Base-by-base conservation (phyloP, 2,888 invertebrate species). In the Helleia helle region DNA sequence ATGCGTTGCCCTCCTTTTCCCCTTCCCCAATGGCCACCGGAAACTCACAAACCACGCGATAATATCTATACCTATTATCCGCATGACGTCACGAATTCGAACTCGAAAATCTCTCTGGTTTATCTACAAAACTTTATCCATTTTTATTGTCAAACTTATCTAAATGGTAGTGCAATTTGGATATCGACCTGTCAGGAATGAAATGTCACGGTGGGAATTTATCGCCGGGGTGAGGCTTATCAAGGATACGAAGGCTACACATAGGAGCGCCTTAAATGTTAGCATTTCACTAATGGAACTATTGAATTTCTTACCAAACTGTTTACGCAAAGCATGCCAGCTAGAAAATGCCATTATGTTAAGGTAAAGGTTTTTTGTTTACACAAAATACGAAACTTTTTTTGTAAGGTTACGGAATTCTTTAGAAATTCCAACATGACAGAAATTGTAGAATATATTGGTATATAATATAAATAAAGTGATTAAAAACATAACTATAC, bases 201-300 rank as follows among this genome's bases (percentile, higher is more conserved):
- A 79, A 76, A 79, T 70, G 59, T 48, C 58, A 62, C 73, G 74
- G 75, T 75, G 74, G 69, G 64, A 69, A 79, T 80, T 80, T 80
- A 80, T 80, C 64, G 74, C 59, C 64, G 61, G 59, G 55, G 49
- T 52, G 60, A 65, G 79, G 59, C 65, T 62, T 69, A 65, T 60
- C 67, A 68, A 75, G 75, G 79, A 72, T 75, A 59, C 62, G 71
- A 38, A 65, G 54, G 73, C 56, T 24, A 44, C 49, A 51, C 52
- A 54, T 59, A 66, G 83, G 80, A 71, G 83, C 68, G 83, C 70
- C 66, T 62, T 63, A 52, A 54, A 52, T 52, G 54, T 51, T 71
- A 68, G 62, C 68, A 58, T 65, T 71, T 62, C 58, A 56, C 63
- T 72, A 80, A 80, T 77, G 76, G 76, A 67, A 62, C 56, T 58